Evolutionary conservation across 2,797 vertebrate species (phyloP).

Genomic region (Miichthys miiuy): DNA sequence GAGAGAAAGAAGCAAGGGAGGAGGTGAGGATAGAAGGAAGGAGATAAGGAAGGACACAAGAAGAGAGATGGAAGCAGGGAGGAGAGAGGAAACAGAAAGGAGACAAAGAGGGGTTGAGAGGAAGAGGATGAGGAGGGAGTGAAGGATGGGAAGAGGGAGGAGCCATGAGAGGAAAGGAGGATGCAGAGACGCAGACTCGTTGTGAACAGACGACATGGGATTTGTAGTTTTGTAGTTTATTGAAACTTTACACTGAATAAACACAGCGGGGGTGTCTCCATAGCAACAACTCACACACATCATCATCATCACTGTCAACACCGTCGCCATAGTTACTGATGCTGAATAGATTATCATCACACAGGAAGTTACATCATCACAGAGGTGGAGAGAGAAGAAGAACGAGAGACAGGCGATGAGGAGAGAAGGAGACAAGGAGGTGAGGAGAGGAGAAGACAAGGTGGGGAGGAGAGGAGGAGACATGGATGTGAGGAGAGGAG

Average conservation of each 20-base stretch:
- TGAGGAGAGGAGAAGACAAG: neutral
- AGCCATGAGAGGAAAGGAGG: no score
- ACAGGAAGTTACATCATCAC: constrained; percentile 73
- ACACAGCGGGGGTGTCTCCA: constrained; percentile 64
- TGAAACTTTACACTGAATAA: constrained; percentile 75
- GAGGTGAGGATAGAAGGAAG: neutral
- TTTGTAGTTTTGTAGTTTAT: constrained; percentile 59
- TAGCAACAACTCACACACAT: constrained; percentile 73
- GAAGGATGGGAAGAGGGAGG: no score
- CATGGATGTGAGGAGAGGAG: neutral
- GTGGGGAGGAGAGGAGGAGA: no score
- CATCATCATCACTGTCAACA: constrained; percentile 66
- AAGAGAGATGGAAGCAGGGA: neutral
- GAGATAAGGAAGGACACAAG: neutral
- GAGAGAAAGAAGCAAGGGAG: neutral
- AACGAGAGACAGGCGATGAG: neutral
- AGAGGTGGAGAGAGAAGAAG: constrained; percentile 45
- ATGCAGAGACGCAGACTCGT: no score
- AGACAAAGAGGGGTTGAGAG: neutral
- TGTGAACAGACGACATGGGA: no score
- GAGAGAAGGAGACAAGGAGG: no score
- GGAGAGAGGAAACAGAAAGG: neutral
- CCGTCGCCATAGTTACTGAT: constrained; percentile 70
- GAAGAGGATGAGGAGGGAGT: no score
- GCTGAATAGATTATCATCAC: constrained; percentile 58